These are phyloP conservation scores for Coptotermes formosanus DNA, from an alignment of 1,140 invertebrate species.

Conservation along the genomic window DNA sequence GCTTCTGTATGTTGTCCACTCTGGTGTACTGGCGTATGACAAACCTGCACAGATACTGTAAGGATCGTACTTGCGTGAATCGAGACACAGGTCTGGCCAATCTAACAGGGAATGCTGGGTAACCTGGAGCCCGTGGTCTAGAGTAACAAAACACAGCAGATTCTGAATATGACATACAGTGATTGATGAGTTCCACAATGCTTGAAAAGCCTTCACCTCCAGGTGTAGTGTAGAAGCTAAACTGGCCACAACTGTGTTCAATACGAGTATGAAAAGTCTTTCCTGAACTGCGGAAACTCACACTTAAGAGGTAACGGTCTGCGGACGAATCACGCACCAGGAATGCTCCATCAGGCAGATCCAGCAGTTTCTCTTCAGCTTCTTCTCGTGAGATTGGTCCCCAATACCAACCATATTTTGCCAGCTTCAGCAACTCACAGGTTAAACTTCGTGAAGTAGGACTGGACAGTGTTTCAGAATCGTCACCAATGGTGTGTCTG, in stretches of 20 bases:
- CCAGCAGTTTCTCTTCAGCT: conserved; percentile 55
- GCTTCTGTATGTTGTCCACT: conserved; percentile 67
- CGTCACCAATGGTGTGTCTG: background rate
- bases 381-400: conserved; percentile 56
- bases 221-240: conserved; percentile 64
- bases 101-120: conserved; percentile 68
- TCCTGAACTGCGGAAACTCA: conserved; percentile 74
- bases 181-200: conserved; percentile 67
- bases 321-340: conserved; percentile 64
- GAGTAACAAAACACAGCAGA: conserved; percentile 74
- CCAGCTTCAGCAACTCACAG: conserved; percentile 52
- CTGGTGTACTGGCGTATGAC: conserved; percentile 71
- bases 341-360: conserved; percentile 73
- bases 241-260: conserved; percentile 65
- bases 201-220: conserved; percentile 65
- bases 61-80: conserved; percentile 68
- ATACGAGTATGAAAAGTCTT: conserved; percentile 69
- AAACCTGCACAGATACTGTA: conserved; percentile 76
- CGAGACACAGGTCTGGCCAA: conserved; percentile 75
- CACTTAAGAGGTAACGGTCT: conserved; percentile 61
- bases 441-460: conserved; percentile 43
- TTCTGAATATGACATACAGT: conserved; percentile 67
- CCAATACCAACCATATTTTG: conserved; percentile 61
- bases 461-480: background rate
- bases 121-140: conserved; percentile 60